Evolutionary conservation across 1,140 invertebrate species (phyloP).

Genomic region (Gryllus bimaculatus): DNA sequence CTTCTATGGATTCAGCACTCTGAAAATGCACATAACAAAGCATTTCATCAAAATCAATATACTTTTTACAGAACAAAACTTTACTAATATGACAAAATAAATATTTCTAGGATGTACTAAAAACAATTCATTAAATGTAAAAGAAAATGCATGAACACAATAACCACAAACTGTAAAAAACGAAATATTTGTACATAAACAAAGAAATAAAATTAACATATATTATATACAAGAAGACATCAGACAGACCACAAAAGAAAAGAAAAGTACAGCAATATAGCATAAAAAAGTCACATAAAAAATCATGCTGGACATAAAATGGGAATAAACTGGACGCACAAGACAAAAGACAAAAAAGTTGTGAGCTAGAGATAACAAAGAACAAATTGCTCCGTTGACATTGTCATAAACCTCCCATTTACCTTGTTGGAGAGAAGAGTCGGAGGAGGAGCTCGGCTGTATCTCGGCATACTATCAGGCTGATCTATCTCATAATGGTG

Average conservation of each 20-base stretch:
- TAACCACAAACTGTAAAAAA: not conserved
- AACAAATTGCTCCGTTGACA: conserved; percentile 6
- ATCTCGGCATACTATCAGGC: conserved; percentile 36
- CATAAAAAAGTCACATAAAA: not conserved
- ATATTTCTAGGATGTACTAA: too few relatives aligned
- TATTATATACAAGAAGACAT: not conserved
- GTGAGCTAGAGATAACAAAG: not conserved
- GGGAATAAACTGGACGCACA: not conserved
- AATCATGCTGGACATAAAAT: too few relatives aligned
- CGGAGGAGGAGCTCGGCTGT: conserved; percentile 30
- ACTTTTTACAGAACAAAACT: not conserved
- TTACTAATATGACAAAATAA: too few relatives aligned
- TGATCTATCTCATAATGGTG: conserved; percentile 39
- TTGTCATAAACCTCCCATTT: conserved; percentile 28
- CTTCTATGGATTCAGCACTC: conserved; percentile 71
- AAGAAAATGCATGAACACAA: not conserved
- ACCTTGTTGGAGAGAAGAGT: conserved; percentile 26
- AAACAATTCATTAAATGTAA: not conserved
- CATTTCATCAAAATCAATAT: not conserved
- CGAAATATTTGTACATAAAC: not conserved
- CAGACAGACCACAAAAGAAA: not conserved
- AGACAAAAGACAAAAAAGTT: not conserved
- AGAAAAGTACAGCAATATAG: not conserved
- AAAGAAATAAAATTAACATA: not conserved
- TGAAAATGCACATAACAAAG: conserved; percentile 30